Conservation (phyloP, 2,113 vertebrate species). For the Rynchops niger region DNA sequence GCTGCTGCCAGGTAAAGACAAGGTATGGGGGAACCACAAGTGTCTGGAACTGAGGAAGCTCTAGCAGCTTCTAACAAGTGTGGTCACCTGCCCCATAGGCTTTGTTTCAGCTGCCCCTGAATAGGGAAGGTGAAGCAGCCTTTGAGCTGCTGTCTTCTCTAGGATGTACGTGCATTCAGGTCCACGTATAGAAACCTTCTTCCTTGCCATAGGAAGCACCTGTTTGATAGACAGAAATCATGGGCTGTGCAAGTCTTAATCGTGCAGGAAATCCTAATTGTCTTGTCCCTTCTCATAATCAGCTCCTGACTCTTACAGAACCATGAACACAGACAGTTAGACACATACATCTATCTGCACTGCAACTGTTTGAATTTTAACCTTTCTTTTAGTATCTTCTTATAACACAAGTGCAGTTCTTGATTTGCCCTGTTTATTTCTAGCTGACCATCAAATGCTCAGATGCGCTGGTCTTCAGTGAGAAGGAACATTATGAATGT, state of each 20-base stretch:
- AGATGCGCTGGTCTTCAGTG: neutral
- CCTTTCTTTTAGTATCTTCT: neutral
- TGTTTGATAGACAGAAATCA: neutral
- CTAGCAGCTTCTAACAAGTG: fast-evolving
- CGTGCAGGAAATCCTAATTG: neutral
- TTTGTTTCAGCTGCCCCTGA: neutral
- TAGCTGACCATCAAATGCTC: neutral
- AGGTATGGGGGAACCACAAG: neutral
- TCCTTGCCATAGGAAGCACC: neutral
- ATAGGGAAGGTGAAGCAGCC: neutral
- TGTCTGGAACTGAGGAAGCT: neutral
- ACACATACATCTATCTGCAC: neutral
- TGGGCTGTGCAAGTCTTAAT: neutral
- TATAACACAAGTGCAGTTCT: neutral
- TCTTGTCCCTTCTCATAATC: neutral
- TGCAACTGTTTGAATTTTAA: neutral
- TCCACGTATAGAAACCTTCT: neutral
- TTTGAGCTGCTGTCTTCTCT: neutral
- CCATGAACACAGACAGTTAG: neutral
- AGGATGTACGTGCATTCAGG: neutral
- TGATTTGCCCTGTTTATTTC: neutral
- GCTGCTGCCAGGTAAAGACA: neutral
- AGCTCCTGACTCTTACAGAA: neutral
- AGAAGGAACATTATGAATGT: neutral
- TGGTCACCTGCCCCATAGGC: neutral